Base-by-base conservation (phyloP, 2,888 invertebrate species). In the Oscheius myriophilus region DNA sequence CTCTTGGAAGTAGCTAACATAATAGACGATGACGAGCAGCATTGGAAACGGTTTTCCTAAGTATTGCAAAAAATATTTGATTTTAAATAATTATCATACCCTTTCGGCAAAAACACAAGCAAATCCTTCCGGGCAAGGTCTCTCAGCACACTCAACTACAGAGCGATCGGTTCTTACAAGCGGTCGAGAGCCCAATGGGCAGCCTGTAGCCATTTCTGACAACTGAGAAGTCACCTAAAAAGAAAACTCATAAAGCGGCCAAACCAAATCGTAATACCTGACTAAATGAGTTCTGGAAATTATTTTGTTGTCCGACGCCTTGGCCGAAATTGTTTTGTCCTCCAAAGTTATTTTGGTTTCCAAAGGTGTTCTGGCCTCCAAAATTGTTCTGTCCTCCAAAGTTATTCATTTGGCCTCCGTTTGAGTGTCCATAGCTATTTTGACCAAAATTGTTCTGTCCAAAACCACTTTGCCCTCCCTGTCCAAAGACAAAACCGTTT, bases 101-200 rank as follows among this genome's bases (percentile, higher is more conserved):
- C 53, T 63, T 21, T 79, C 79, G 46, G 79, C 75, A 58, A 78
- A 81, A 2, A 81, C 78, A 65, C 80, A 81, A 0, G 80, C 76
- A 69, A 81, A 81, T 51, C 80, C 80, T 46, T 78, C 78, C 12
- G 80, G 80, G 51, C 80, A 81, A n/a, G 80, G 80, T 46, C 71
- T 70, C 52, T 78, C 73, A 11, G 73, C 73, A 67, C 80, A 81
- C 46, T 77, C 77, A 23, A 75, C 79, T 23, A 79, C 72, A 49
- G 67, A 58, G 51, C 76, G 69, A 64, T 75, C 75, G 46, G 72
- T 75, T 46, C 76, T 71, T 25, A 81, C 77, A 25, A 81, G 66
- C 46, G 80, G 77, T 2, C 79, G 71, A 12, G 80, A 79, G 41
- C 79, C 79, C 6, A 73, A 67, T 16, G 79, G 79, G 55, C 77